Base-by-base conservation (phyloP, 1,140 invertebrate genomes). In the Nebria ingens region DNA sequence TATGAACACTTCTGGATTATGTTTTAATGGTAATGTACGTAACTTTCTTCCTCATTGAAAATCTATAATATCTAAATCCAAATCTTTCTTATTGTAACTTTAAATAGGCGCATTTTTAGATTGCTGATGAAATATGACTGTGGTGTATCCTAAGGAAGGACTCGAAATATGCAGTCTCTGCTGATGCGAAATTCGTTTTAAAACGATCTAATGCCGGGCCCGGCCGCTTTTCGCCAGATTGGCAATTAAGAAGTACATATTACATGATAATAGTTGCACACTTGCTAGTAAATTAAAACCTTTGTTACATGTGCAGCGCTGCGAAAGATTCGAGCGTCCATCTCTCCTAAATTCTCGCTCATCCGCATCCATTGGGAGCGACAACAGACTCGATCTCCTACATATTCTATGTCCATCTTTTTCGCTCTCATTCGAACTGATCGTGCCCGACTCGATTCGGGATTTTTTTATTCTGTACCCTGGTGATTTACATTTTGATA, bases 191-290 rank as follows among this genome's bases (percentile, higher is more conserved):
- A 34, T 34, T 34, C 25, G 25, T 34, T 34, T 34, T 9, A 34
- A 6, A 34, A n/a, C 25, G 6, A 34, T 6, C n/a, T 9, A 9
- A 34, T n/a, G n/a, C 25, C 13, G 25, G 25, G 4, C 4, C 13
- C 25, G 4, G 25, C 13, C 25, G 40, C 40, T 45, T 45, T 45
- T 17, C 9, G 40, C 9, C 40, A 45, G 40, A 45, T 45, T 45
- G 40, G 9, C 40, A 45, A 45, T 45, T 45, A 45, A 45, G 40
- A 45, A 45, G 15, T 45, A 45, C 40, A 17, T 45, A 45, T 45
- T 45, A 45, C 40, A 45, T 45, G 40, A 45, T 45, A 45, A 45
- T 45, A 45, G 40, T 45, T 45, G 40, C 40, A 45, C 40, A 45
- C 40, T 45, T 45, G 40, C 40, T 45, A 45, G 40, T 45, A 45